Evolutionary conservation across 2,797 vertebrate species (phyloP).

Genomic region (Tangara arthus): DNA sequence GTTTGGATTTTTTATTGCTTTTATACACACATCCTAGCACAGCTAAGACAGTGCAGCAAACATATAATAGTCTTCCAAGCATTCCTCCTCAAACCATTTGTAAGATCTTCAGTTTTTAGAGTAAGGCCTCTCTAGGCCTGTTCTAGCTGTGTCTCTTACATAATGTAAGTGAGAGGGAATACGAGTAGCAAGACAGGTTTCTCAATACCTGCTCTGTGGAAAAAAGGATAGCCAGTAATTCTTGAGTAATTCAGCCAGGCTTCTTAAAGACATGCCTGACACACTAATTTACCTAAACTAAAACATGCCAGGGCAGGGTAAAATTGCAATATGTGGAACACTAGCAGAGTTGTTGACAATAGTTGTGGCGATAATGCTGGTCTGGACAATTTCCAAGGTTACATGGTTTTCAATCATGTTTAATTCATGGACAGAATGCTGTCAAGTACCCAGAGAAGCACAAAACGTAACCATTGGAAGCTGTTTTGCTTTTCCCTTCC

Average conservation of each 20-base stretch:
- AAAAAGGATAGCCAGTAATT: background rate
- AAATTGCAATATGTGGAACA: background rate
- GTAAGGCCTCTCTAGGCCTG: background rate
- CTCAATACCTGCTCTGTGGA: background rate
- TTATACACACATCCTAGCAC: background rate
- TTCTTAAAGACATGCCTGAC: background rate
- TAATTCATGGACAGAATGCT: background rate
- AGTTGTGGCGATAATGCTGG: background rate
- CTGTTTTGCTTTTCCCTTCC: background rate
- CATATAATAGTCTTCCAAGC: accelerated
- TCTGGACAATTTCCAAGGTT: background rate
- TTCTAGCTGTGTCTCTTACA: background rate
- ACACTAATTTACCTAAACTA: background rate
- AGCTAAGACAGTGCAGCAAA: background rate
- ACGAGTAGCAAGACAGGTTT: background rate
- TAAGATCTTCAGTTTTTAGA: background rate
- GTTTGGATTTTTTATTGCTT: background rate
- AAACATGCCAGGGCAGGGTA: background rate
- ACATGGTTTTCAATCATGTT: background rate
- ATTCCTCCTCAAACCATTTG: background rate
- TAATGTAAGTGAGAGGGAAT: background rate
- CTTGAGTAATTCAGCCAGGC: background rate
- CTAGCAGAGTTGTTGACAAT: background rate
- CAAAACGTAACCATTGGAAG: background rate
- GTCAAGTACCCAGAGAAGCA: background rate